Conservation (phyloP, 2,797 vertebrate genomes). For the Coreius guichenoti region DNA sequence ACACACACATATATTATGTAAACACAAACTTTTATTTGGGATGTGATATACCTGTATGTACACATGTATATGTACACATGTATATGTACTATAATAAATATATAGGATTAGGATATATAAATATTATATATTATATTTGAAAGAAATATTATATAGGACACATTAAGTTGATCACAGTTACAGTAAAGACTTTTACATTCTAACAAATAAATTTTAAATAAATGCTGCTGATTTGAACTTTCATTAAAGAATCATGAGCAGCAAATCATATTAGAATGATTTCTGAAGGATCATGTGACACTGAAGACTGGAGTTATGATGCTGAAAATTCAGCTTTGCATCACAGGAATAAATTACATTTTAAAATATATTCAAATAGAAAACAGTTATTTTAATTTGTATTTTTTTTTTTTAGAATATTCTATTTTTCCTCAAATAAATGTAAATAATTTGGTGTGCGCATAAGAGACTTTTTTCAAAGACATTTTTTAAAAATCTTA, state of each 20-base stretch:
- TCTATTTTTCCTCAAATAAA: background rate
- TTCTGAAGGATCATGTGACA: background rate
- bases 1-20: too few relatives aligned
- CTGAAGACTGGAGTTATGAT: background rate
- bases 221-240: too few relatives aligned
- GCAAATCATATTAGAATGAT: too few relatives aligned
- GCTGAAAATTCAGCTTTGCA: background rate
- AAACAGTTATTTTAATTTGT: background rate
- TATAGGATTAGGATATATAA: background rate
- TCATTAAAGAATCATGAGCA: too few relatives aligned
- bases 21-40: too few relatives aligned
- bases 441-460: background rate
- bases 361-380: background rate
- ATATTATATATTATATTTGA: background rate
- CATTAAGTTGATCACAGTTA: background rate
- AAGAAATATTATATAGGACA: background rate
- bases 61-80: too few relatives aligned
- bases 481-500: background rate
- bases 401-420: background rate
- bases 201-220: too few relatives aligned
- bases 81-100: too few relatives aligned
- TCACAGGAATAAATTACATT: background rate
- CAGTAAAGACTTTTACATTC: too few relatives aligned
- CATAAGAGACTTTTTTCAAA: background rate
- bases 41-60: too few relatives aligned